These are phyloP conservation scores for Drosophila flavopinicola DNA, from an alignment of 2,888 invertebrate species.

Conservation along the genomic window DNA sequence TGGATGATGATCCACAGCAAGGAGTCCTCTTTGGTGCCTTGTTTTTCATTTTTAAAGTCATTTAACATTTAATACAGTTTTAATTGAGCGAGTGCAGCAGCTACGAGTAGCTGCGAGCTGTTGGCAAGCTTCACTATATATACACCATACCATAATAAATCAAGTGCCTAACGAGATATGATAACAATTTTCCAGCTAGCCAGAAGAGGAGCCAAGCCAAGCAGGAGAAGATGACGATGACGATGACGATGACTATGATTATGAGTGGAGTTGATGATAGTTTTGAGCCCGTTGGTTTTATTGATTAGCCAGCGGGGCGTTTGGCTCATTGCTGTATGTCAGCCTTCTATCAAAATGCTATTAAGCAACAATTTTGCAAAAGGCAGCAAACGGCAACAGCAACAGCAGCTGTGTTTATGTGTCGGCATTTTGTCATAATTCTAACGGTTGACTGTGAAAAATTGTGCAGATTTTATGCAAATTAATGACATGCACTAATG, in stretches of 20 bases:
- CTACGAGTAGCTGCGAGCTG: slow-evolving; percentile 11
- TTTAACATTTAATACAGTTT: slow-evolving; percentile 75
- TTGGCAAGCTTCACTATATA: slow-evolving; percentile 1
- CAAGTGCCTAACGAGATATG: slow-evolving; percentile 68
- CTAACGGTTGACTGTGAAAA: slow-evolving; percentile 53
- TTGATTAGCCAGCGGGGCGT: slow-evolving; percentile 68
- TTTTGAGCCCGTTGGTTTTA: slow-evolving; percentile 47
- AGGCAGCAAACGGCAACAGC: not conserved
- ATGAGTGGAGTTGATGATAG: slow-evolving; percentile 49
- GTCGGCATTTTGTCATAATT: slow-evolving; percentile 39
- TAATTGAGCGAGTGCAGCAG: slow-evolving; percentile 60
- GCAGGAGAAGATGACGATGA: slow-evolving; percentile 15
- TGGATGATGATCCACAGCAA: not conserved
- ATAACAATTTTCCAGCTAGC: slow-evolving; percentile 59
- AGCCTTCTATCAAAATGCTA: slow-evolving; percentile 63
- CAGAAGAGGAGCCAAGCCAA: too few species aligned
- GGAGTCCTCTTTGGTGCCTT: slow-evolving; percentile 1
- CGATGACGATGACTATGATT: slow-evolving; percentile 25
- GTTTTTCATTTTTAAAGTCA: slow-evolving; percentile 54
- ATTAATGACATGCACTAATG: slow-evolving; percentile 76
- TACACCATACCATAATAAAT: slow-evolving; percentile 38
- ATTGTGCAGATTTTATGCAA: slow-evolving; percentile 62
- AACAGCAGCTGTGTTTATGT: too few species aligned
- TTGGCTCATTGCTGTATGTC: slow-evolving; percentile 26
- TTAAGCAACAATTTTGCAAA: slow-evolving; percentile 47